phyloP scores from a whole-genome alignment of 2,888 invertebrate genomes.

The Drosophila anceps region DNA sequence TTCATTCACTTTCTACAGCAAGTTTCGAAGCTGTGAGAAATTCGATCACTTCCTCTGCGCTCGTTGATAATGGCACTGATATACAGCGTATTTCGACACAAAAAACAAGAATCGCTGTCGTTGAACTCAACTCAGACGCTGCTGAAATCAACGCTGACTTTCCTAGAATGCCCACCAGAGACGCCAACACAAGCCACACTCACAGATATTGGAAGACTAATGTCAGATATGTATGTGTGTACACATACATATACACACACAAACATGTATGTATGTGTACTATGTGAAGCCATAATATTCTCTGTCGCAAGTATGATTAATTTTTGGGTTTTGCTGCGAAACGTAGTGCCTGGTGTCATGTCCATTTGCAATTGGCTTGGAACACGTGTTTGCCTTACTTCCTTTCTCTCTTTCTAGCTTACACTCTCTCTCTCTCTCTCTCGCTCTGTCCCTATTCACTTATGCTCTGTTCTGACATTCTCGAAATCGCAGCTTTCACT shows the following conservation, averaged over 20 bases:
- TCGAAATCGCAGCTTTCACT: conserved; percentile 79
- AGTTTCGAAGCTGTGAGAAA: conserved; percentile 46
- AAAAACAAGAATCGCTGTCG: conserved; percentile 38
- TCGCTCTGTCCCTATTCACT: not conserved
- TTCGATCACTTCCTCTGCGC: conserved; percentile 58
- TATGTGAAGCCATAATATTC: conserved; percentile 59
- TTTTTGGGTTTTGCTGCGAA: conserved; percentile 60
- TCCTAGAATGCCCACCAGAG: conserved; percentile 61
- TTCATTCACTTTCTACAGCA: conserved; percentile 35
- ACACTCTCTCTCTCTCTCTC: conserved; percentile 2
- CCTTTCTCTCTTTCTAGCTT: conserved; percentile 1
- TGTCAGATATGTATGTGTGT: not conserved
- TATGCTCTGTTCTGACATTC: conserved; percentile 35
- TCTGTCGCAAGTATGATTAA: conserved; percentile 70
- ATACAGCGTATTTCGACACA: conserved; percentile 30
- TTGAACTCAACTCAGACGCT: conserved; percentile 43
- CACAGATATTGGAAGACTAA: conserved; percentile 7
- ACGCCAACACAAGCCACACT: conserved; percentile 33
- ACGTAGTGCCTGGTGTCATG: conserved; percentile 54
- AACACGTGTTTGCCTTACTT: conserved; percentile 70
- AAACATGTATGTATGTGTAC: not conserved
- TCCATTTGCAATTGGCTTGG: conserved; percentile 70
- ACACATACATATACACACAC: not conserved
- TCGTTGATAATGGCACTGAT: conserved; percentile 62
- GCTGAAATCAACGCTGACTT: conserved; percentile 48